Percentiles rank a stretch among this genome's conserved stretches.
phyloP scores from a whole-genome alignment of 2,113 vertebrate genomes.

The Enhydra lutris region DNA sequence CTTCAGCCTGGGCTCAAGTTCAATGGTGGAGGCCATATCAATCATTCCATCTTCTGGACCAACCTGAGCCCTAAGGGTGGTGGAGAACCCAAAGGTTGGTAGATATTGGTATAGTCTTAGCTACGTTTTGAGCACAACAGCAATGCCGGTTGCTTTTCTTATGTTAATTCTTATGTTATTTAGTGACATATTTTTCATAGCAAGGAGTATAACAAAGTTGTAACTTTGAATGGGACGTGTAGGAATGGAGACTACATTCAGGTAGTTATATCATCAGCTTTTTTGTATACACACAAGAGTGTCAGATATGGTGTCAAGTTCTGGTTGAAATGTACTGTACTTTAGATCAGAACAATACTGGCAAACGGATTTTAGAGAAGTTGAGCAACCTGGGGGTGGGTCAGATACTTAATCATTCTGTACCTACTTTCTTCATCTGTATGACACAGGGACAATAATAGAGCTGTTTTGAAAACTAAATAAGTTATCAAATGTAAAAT shows the following conservation, averaged over 20 bases:
- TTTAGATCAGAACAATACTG: neutral
- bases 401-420: neutral
- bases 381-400: neutral
- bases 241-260: neutral
- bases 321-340: neutral
- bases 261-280: neutral
- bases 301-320: neutral
- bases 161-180: neutral
- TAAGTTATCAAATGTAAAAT: neutral
- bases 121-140: neutral
- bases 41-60: slow-evolving; percentile 98
- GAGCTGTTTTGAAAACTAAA: neutral
- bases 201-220: neutral
- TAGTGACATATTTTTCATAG: neutral
- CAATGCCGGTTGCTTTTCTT: neutral
- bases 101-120: neutral
- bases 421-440: neutral
- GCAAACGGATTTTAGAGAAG: neutral
- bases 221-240: neutral
- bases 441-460: neutral
- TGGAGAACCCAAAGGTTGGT: slow-evolving; percentile 93
- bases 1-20: slow-evolving; percentile 94
- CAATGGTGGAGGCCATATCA: slow-evolving; percentile 97
- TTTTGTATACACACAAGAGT: neutral
- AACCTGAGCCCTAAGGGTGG: slow-evolving; percentile 95